Evolutionary conservation across 2,888 invertebrate species (phyloP).

Genomic region (Trissoscelio sp.): DNA sequence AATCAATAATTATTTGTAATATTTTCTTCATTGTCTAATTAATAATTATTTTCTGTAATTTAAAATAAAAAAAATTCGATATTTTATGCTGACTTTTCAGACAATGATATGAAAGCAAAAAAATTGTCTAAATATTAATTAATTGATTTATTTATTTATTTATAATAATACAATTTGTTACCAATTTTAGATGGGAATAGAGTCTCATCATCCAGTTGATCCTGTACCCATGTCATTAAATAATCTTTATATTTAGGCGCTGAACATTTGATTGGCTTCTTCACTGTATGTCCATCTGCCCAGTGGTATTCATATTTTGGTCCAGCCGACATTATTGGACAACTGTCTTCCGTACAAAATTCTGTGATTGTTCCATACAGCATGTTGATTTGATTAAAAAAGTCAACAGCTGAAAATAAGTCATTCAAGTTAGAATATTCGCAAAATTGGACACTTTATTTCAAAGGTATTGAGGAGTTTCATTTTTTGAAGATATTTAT

Average conservation of each 20-base stretch:
- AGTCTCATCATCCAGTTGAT: slow-evolving; percentile 99
- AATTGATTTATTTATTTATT: neutral
- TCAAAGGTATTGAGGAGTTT: too few relatives aligned
- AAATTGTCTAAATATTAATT: neutral
- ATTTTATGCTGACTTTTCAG: too few relatives aligned
- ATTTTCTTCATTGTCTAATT: too few relatives aligned
- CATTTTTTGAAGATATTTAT: too few relatives aligned
- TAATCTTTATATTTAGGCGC: slow-evolving; percentile 99
- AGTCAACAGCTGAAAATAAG: slow-evolving; percentile 94
- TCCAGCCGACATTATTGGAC: slow-evolving; percentile 99
- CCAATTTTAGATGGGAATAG: slow-evolving; percentile 99
- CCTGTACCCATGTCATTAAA: slow-evolving; percentile 99
- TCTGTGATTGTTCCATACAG: slow-evolving; percentile 99
- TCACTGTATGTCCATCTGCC: slow-evolving; percentile 99
- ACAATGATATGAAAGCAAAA: too few relatives aligned
- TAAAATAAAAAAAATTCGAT: too few relatives aligned
- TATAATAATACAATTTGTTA: slow-evolving; percentile 75
- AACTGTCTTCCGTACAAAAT: slow-evolving; percentile 98
- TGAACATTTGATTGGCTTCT: slow-evolving; percentile 99
- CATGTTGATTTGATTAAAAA: slow-evolving; percentile 99
- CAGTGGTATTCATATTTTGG: slow-evolving; percentile 99
- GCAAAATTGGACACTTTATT: neutral
- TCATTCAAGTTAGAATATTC: neutral
- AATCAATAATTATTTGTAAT: too few relatives aligned
- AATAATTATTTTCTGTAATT: too few relatives aligned